Percentiles rank a stretch among this genome's conserved stretches.
Evolutionary conservation across 2,888 invertebrate genomes (phyloP).

Genomic region (Micoletzkya japonica): DNA sequence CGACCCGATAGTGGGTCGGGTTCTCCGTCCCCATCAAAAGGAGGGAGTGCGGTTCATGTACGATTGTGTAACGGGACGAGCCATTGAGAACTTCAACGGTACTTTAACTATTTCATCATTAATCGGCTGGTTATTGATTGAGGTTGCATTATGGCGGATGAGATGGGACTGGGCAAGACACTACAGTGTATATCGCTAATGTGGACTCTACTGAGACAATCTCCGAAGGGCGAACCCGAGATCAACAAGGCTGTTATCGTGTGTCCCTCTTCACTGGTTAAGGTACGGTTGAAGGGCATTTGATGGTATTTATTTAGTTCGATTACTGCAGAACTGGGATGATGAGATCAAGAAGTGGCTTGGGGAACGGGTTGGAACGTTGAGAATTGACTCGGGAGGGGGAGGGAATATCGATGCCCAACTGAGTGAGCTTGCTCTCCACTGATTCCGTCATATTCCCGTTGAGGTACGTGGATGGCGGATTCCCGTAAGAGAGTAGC

Average conservation of each 20-base stretch:
- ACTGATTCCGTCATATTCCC: constrained; percentile 1
- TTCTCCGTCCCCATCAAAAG: constrained; percentile 93
- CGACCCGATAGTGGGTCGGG: constrained; percentile 85
- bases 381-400: constrained; percentile 78
- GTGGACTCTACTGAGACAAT: constrained; percentile 72
- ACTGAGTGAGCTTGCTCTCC: constrained; percentile 57
- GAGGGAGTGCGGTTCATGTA: constrained; percentile 99
- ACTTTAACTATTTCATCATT: background rate
- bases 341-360: constrained; percentile 98
- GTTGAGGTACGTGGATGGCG: constrained; percentile 75
- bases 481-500: constrained; percentile 76
- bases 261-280: constrained; percentile 93
- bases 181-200: constrained; percentile 92
- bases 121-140: background rate
- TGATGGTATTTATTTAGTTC: background rate
- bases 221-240: constrained; percentile 85
- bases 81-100: constrained; percentile 69
- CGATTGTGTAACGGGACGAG: constrained; percentile 91
- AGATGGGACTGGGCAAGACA: constrained; percentile 91
- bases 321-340: constrained; percentile 80
- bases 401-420: constrained; percentile 81
- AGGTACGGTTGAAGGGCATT: constrained; percentile 66
- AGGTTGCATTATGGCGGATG: constrained; percentile 99
- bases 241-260: constrained; percentile 93
- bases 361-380: constrained; percentile 76